These are phyloP conservation scores for Callinectes sapidus DNA, from an alignment of 2,888 invertebrate species.

Conservation along the genomic window DNA sequence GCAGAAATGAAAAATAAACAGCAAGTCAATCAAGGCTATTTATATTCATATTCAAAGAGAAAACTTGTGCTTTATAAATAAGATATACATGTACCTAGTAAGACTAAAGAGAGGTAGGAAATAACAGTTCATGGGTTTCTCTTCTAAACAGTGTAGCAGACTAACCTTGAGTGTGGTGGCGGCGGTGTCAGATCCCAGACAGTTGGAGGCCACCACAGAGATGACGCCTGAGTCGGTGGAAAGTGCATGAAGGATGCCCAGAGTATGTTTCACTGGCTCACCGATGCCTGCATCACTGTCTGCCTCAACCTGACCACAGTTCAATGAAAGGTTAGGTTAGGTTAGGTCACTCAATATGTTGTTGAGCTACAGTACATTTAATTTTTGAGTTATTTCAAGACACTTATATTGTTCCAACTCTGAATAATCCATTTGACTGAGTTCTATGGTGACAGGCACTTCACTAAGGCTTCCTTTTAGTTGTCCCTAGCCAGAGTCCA, in stretches of 20 bases:
- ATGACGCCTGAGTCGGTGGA: constrained; percentile 77
- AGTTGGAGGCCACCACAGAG: constrained; percentile 74
- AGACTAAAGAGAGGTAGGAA: background rate
- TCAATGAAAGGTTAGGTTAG: background rate
- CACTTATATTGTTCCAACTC: background rate
- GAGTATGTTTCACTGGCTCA: constrained; percentile 76
- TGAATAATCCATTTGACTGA: background rate
- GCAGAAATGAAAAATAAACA: background rate
- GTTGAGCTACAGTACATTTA: background rate
- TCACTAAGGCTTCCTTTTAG: background rate
- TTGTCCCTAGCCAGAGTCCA: background rate
- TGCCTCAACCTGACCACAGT: constrained; percentile 47
- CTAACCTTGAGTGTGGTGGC: constrained; percentile 65
- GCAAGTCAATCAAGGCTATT: background rate
- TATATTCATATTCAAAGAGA: background rate
- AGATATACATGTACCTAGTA: background rate
- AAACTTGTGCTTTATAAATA: background rate
- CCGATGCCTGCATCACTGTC: constrained; percentile 58
- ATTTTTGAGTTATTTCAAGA: too few species aligned
- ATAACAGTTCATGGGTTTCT: background rate
- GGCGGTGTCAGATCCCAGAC: constrained; percentile 60
- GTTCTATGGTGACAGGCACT: background rate
- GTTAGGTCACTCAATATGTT: background rate
- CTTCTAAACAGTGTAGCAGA: background rate
- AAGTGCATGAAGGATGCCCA: constrained; percentile 80